These are phyloP conservation scores for Phorcus lineatus DNA, from an alignment of 2,888 invertebrate species.

Conservation along the genomic window DNA sequence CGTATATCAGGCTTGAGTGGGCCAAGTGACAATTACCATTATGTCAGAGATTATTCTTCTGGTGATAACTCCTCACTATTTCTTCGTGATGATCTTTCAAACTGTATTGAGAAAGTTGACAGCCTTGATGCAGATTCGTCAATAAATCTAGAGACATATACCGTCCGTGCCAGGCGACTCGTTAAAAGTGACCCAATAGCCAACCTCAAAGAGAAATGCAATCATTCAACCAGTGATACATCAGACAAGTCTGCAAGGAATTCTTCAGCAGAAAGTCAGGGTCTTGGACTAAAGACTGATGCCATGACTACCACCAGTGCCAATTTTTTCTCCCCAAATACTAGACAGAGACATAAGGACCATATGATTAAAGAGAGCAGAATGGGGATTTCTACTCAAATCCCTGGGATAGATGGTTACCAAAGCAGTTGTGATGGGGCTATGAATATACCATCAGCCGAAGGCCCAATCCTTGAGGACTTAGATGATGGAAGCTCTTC, in stretches of 20 bases:
- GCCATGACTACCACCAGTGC: not conserved
- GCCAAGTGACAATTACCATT: not conserved
- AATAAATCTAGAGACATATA: not conserved
- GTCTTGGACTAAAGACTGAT: not conserved
- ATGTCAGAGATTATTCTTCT: not conserved
- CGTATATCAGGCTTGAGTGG: not conserved
- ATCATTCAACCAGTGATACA: not conserved
- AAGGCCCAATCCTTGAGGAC: not conserved
- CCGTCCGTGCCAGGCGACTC: slow-evolving; percentile 2
- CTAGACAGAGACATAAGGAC: not conserved
- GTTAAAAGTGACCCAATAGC: not conserved
- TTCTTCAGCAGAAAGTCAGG: not conserved
- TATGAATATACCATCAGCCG: not conserved
- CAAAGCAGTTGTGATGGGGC: not conserved
- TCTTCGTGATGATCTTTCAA: not conserved
- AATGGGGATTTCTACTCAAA: not conserved
- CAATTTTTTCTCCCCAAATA: not conserved
- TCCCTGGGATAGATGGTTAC: not conserved
- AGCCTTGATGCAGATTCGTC: not conserved
- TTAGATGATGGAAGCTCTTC: not conserved
- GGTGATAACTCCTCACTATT: not conserved
- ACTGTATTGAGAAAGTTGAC: not conserved
- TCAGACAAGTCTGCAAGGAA: not conserved
- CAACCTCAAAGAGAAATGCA: not conserved
- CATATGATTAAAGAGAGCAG: not conserved